Base-by-base conservation (phyloP, 2,797 vertebrate genomes). In the Chelon auratus region DNA sequence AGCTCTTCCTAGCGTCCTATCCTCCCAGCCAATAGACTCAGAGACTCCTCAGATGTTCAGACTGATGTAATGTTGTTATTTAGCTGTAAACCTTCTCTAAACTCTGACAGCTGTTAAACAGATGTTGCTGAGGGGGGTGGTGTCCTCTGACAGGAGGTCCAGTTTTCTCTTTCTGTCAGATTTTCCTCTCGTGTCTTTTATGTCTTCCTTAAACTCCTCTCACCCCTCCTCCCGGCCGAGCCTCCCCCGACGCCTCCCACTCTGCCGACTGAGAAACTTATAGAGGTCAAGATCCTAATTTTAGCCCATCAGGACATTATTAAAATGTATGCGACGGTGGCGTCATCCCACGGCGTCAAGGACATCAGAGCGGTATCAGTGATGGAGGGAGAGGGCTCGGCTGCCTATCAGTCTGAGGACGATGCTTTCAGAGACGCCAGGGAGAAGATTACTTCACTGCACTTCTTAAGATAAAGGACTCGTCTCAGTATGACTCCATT, bases 281-380 rank as follows among this genome's bases (percentile, higher is more conserved):
- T 7, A 60, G 72, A 74, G 79, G 82, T 78, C 63, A 17, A 9
- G 57, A 67, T 82, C 78, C 78, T 84, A 73, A 77, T 91, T 87
- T 81, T 60, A 86, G 73, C 47, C 75, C 37, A 67, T 75, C 71
- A 66, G 72, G 39, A 87, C 30, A 66, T 85, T 50, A 83, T 90
- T 75, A 60, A 82, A 80, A 88, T 84, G 71, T 58, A 84, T 87
- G 45, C 60, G 26, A 54, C 9, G 9, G 56, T 75, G 81, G 70
- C 48, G 48, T 63, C 73, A 74, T 58, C 66, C 39, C n/a, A 33
- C 56, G 33, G 72, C 57, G 74, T 79, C 74, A 87, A 86, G 88
- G 83, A 77, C 84, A 50, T 64, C 57, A 69, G 45, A 36, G 18
- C 58, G 13, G 62, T 53, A 6, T 26, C 26, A 1, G 58, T 68